Percentiles rank a stretch among this genome's conserved stretches.
Evolutionary conservation across 2,113 vertebrate genomes (phyloP).

Genomic region (Verasper variegatus): DNA sequence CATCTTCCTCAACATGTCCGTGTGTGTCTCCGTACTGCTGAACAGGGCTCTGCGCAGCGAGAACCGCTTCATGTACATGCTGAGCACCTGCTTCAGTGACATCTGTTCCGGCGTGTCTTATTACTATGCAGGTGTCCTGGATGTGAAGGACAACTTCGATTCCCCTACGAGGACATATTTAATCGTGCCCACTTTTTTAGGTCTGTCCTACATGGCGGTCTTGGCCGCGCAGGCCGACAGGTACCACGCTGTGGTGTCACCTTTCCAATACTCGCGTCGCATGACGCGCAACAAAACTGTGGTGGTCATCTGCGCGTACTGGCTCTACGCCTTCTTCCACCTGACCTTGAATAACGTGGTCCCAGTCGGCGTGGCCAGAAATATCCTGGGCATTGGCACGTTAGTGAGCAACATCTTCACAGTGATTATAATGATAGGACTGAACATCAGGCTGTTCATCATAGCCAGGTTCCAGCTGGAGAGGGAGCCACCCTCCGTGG

Average conservation of each 20-base stretch:
- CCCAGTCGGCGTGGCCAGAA: constrained; percentile 49
- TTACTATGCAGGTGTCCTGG: constrained; percentile 79
- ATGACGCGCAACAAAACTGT: constrained; percentile 77
- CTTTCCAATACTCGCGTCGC: constrained; percentile 77
- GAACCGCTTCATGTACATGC: constrained; percentile 86
- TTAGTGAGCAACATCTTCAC: constrained; percentile 77
- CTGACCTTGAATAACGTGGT: constrained; percentile 74
- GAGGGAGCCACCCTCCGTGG: constrained; percentile 69
- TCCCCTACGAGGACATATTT: constrained; percentile 77
- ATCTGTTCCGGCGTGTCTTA: constrained; percentile 81
- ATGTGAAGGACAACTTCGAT: constrained; percentile 70
- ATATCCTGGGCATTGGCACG: constrained; percentile 69
- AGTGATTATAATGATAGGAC: constrained; percentile 80
- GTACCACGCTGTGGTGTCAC: constrained; percentile 78
- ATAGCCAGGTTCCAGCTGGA: constrained; percentile 80
- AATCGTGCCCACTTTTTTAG: constrained; percentile 81
- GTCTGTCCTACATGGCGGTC: constrained; percentile 83
- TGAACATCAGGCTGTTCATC: constrained; percentile 79
- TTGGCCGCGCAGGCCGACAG: constrained; percentile 84
- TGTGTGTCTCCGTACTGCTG: constrained; percentile 74
- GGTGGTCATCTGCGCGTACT: constrained; percentile 75
- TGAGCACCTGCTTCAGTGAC: constrained; percentile 84
- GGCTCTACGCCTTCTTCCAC: constrained; percentile 80
- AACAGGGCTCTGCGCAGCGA: constrained; percentile 73
- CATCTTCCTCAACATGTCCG: constrained; percentile 78